Conservation (phyloP, 2,113 vertebrate species). For the Ciconia stormi region DNA sequence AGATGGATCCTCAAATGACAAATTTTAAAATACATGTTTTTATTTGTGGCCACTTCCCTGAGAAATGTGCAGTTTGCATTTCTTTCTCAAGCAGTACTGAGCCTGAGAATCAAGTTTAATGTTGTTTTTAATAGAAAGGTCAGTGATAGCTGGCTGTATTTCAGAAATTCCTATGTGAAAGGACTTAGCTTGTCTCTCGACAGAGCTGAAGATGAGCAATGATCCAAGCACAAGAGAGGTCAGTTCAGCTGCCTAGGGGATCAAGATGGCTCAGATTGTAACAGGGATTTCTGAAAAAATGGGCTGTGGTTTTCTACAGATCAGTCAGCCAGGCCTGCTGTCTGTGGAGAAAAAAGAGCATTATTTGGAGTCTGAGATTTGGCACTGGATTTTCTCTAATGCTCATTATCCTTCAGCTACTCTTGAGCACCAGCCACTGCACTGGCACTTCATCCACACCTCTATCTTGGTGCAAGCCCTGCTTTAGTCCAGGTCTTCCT, state of each 20-base stretch:
- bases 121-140: slow-evolving; percentile 59
- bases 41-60: slow-evolving; percentile 3
- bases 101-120: slow-evolving; percentile 38
- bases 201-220: slow-evolving; percentile 13
- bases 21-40: background rate
- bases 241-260: background rate
- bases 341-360: background rate
- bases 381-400: background rate
- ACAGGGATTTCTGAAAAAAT: background rate
- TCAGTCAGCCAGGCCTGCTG: background rate
- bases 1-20: background rate
- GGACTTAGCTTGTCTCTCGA: background rate
- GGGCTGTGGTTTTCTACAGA: background rate
- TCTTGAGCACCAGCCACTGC: background rate
- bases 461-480: background rate
- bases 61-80: slow-evolving; percentile 21
- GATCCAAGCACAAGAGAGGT: background rate
- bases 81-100: slow-evolving; percentile 38
- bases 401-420: background rate
- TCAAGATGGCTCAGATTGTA: background rate
- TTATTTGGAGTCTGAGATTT: background rate
- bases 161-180: slow-evolving; percentile 51
- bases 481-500: background rate
- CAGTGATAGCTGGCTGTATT: slow-evolving; percentile 33
- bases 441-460: background rate